Conservation (phyloP, 1,140 invertebrate genomes). For the Diorhabda carinulata region DNA sequence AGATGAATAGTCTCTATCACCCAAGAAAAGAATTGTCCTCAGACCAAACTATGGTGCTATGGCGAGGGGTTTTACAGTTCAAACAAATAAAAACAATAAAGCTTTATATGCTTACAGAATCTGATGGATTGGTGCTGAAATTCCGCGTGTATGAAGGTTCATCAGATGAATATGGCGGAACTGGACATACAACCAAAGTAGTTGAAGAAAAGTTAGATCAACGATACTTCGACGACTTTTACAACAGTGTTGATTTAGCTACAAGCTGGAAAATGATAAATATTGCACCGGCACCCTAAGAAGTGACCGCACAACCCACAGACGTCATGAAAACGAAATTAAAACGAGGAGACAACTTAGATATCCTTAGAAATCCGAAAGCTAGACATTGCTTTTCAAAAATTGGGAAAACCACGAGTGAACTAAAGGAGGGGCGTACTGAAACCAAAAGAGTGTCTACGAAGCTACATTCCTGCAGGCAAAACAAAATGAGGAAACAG, state of each 20-base stretch:
- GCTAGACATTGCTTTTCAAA: conserved; percentile 17
- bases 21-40: conserved; percentile 22
- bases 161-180: conserved; percentile 27
- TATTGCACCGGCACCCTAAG: background rate
- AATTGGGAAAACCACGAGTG: conserved; percentile 13
- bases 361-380: background rate
- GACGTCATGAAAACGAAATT: background rate
- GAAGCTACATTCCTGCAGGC: conserved; percentile 4
- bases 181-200: conserved; percentile 33
- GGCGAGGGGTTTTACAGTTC: conserved; percentile 19
- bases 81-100: conserved; percentile 33
- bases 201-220: conserved; percentile 38
- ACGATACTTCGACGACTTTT: background rate
- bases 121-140: conserved; percentile 37
- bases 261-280: background rate
- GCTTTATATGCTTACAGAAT: conserved; percentile 43
- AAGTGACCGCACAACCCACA: background rate
- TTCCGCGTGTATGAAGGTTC: conserved; percentile 33
- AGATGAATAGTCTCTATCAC: conserved; percentile 22
- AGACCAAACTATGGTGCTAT: conserved; percentile 19
- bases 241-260: too few species aligned
- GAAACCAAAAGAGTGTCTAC: conserved; percentile 16
- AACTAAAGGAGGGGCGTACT: conserved; percentile 14
- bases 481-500: conserved; percentile 11
- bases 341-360: background rate